phyloP scores from a whole-genome alignment of 2,888 invertebrate genomes.

The Thalpophila matura region DNA sequence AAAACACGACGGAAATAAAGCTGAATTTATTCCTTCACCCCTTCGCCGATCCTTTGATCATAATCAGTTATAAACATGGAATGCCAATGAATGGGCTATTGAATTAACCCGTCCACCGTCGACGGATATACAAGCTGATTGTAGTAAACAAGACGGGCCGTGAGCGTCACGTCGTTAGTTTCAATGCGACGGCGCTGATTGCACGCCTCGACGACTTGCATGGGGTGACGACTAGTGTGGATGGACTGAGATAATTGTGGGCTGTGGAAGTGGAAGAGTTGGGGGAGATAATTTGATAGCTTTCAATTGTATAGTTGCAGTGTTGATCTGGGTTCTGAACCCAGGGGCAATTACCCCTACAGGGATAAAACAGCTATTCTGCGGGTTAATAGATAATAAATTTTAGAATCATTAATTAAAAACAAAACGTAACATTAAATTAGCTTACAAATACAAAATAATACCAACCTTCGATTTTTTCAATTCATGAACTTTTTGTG shows the following conservation, averaged over 20 bases:
- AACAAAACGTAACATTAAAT: too few species aligned
- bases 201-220: constrained; percentile 35
- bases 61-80: constrained; percentile 49
- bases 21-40: background rate
- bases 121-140: constrained; percentile 41
- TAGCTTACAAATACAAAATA: too few species aligned
- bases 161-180: constrained; percentile 48
- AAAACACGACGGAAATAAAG: constrained; percentile 3
- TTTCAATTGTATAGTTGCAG: too few species aligned
- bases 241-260: constrained; percentile 29
- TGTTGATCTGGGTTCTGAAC: too few species aligned
- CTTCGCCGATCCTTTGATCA: constrained; percentile 34
- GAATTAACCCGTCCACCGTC: constrained; percentile 40
- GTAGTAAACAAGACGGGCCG: constrained; percentile 52
- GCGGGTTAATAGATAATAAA: too few species aligned
- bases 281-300: constrained; percentile 25
- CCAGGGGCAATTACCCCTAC: too few species aligned
- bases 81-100: constrained; percentile 46
- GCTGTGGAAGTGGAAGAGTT: background rate
- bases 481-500: too few species aligned
- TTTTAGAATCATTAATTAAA: too few species aligned
- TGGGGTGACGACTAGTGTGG: constrained; percentile 38
- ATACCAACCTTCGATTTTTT: too few species aligned
- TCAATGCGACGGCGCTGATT: constrained; percentile 52
- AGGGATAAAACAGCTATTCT: too few species aligned